Evolutionary conservation across 2,113 vertebrate genomes (phyloP), one percentile per base, ranked within the genome.

Genomic region (Leuciscus idus): DNA sequence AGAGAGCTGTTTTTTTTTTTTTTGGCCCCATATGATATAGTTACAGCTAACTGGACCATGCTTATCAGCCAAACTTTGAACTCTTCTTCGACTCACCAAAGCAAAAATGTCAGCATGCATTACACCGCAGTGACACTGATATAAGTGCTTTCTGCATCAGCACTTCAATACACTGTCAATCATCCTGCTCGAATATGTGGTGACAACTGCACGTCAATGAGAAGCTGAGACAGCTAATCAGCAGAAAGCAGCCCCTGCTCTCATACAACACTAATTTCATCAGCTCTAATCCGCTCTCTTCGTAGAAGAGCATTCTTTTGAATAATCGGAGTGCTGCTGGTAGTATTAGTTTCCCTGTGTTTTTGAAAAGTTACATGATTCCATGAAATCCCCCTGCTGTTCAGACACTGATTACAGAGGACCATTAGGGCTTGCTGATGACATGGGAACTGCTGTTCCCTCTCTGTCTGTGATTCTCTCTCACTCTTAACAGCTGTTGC

Each of bases 391-490:
- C 13, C 39, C 39, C 80, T 68, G 76, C 72, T 85, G 78, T 81
- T 86, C 28, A 76, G 70, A 73, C 10, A 11, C 81, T 73, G 78
- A 73, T 87, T 85, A 21, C 78, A 62, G 68, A 12, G n/a, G 55
- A 83, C 50, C 26, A 66, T 64, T 73, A 83, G 77, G 50, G 8
- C 50, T 76, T 36, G 48, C 48, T 77, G 26, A 70, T 91, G 74
- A 90, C 87, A 85, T 85, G 55, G 85, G 26, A 0, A 13, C 0
- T 7, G n/a, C 84, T 64, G 2, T 11, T 64, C 83, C 87, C 50
- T 15, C 8, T 78, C 23, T 64, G 6, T 81, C 26, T 72, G 72
- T 87, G 48, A 46, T n/a, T 87, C 75, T 50, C 8, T 88, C 64
- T 36, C 48, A 74, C 1, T 84, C 39, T 87, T 85, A 68, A 13